A percentile compares a stretch with the other conserved stretches of the same genome.
phyloP scores from a whole-genome alignment of 2,888 invertebrate species.

The Rhingia campestris region DNA sequence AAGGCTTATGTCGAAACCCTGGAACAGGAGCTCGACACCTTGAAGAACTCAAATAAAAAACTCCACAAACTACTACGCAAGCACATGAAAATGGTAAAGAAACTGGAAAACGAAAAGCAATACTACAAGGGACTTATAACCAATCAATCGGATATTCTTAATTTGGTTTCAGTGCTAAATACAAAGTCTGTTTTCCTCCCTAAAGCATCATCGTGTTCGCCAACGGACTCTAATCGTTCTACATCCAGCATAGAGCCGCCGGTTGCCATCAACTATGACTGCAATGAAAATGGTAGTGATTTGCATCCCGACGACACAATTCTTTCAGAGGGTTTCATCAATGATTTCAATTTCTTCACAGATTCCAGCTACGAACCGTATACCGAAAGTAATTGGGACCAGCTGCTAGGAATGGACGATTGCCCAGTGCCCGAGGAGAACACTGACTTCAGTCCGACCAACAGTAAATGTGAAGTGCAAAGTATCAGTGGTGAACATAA shows the following conservation, averaged over 20 bases:
- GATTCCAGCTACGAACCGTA: constrained; percentile 62
- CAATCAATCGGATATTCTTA: constrained; percentile 84
- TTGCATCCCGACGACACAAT: constrained; percentile 72
- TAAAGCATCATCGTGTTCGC: constrained; percentile 61
- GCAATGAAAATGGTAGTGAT: constrained; percentile 74
- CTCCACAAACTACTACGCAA: constrained; percentile 83
- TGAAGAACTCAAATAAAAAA: constrained; percentile 83
- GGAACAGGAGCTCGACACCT: constrained; percentile 83
- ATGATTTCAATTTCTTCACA: constrained; percentile 73
- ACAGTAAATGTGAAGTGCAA: constrained; percentile 6
- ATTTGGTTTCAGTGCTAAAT: constrained; percentile 83
- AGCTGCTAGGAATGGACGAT: constrained; percentile 46
- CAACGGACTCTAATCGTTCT: constrained; percentile 71
- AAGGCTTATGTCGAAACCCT: constrained; percentile 85
- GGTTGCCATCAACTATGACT: constrained; percentile 66
- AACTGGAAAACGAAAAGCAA: constrained; percentile 84
- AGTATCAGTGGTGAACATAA: constrained; percentile 74
- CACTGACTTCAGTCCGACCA: neutral
- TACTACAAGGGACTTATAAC: constrained; percentile 84
- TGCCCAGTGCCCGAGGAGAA: constrained; percentile 33
- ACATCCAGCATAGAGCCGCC: constrained; percentile 65
- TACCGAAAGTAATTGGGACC: constrained; percentile 61
- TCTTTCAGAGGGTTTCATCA: constrained; percentile 54
- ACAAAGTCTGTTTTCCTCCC: constrained; percentile 25
- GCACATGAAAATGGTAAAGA: constrained; percentile 83